phyloP scores from a whole-genome alignment of 2,888 invertebrate species.

The Acleris cristana region DNA sequence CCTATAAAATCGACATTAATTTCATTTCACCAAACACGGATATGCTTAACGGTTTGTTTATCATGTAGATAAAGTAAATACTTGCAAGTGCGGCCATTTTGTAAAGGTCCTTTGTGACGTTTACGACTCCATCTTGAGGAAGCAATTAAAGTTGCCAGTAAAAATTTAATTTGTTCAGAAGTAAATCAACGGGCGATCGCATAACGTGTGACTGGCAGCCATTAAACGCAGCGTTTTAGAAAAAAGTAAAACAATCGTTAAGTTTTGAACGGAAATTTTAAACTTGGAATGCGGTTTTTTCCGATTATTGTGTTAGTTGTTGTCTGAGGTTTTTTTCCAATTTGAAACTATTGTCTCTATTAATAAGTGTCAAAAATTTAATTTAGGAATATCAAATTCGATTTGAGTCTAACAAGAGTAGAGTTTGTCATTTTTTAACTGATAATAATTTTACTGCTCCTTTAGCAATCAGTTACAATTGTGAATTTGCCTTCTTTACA shows the following conservation, averaged over 20 bases:
- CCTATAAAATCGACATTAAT: conserved; percentile 18
- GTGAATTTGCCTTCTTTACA: too few relatives aligned
- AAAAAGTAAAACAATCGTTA: conserved; percentile 37
- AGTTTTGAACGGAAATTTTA: conserved; percentile 30
- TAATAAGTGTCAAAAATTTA: fast-evolving
- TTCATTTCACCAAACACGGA: conserved; percentile 23
- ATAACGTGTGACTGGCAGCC: conserved; percentile 45
- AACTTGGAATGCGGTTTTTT: conserved; percentile 33
- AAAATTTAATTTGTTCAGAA: conserved; percentile 59
- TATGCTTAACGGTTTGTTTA: conserved; percentile 35
- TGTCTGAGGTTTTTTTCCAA: too few relatives aligned
- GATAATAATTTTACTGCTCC: too few relatives aligned
- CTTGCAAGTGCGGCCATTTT: conserved; percentile 39
- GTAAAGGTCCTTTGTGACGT: conserved; percentile 39
- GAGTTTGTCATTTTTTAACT: too few relatives aligned
- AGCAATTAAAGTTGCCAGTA: conserved; percentile 67
- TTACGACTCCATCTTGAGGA: conserved; percentile 55
- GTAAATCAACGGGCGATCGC: conserved; percentile 55
- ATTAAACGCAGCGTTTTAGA: conserved; percentile 30
- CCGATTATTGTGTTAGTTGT: not conserved
- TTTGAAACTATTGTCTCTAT: too few relatives aligned
- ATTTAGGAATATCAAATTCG: too few relatives aligned
- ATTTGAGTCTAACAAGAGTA: too few relatives aligned
- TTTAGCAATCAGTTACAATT: too few relatives aligned
- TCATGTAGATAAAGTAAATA: conserved; percentile 31